Base-by-base conservation (phyloP, 2,888 invertebrate genomes). In the Tiphia femorata region DNA sequence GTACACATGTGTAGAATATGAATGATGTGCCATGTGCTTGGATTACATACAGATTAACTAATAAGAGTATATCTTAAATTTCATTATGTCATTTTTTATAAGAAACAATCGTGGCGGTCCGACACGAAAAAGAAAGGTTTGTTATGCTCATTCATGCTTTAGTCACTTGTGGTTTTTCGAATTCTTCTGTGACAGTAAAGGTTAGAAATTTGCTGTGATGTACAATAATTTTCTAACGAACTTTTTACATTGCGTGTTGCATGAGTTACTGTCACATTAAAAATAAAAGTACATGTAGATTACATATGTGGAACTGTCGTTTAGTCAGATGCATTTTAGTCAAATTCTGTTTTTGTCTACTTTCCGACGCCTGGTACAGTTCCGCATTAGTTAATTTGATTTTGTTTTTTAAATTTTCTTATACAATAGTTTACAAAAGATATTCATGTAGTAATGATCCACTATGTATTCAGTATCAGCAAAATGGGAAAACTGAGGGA, bases 71-170 rank as follows among this genome's bases (percentile, higher is more conserved):
- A 7, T 30, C 8, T 12, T 7, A 12, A 38, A 10, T 19, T 14
- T 46, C 8, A 50, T 25, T 10, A 80, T 81, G 80, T 80, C 80
- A 17, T 81, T 80, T 62, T 81, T 81, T 20, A 79, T 79, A 52
- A 57, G 79, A 47, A 79, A 73, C 51, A 70, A 66, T 49, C 73
- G 73, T 14, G 67, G 66, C 14, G 43, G 43, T 5, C 68, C 60
- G 20, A 54, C 56, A 19, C 49, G 46, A 1, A 80, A 80, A 54
- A 67, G 80, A 67, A 81, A 80, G 73, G 80, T 80, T 49, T 8
- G 19, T 51, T 41, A 50, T 47, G 8, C 38, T 14, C 20, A 33
- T 51, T 8, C 16, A 6, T 33, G 46, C 0, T 16, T 10, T 23
- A 20, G 14, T 14, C 0, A 8, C 33, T 14, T 33, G 43, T 54